These are phyloP conservation scores for Bathynomus jamesi DNA, from an alignment of 1,140 invertebrate genomes.

Conservation along the genomic window DNA sequence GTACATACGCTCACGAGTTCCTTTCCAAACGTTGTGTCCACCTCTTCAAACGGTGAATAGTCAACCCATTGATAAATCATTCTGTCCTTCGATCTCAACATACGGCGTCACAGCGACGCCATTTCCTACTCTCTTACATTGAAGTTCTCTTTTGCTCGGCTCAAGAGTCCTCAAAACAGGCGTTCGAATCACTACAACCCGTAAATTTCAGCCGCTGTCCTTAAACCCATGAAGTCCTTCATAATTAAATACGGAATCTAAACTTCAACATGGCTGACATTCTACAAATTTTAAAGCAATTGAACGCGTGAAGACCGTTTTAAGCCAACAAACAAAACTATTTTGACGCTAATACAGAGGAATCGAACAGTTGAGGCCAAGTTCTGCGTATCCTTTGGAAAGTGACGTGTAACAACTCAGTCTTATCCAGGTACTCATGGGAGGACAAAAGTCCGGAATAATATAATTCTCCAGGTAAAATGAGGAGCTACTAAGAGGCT, in stretches of 20 bases:
- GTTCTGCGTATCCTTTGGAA: not conserved
- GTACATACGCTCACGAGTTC: not conserved
- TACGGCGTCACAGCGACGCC: not conserved
- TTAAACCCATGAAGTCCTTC: not conserved
- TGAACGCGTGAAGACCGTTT: too few relatives aligned
- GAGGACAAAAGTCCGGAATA: not conserved
- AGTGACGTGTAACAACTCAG: not conserved
- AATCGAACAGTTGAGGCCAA: too few relatives aligned
- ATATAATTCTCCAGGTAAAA: not conserved
- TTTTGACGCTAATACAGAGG: too few relatives aligned
- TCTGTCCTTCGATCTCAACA: not conserved
- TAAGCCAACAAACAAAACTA: too few relatives aligned
- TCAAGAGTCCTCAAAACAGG: not conserved
- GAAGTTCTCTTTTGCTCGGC: not conserved
- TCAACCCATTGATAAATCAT: slow-evolving; percentile 1
- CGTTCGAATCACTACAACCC: not conserved
- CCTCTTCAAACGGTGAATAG: not conserved
- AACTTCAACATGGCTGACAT: not conserved
- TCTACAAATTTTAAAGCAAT: not conserved
- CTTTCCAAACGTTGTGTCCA: not conserved
- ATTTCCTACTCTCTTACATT: not conserved
- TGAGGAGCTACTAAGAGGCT: not conserved
- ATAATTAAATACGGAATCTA: not conserved
- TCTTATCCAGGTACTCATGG: not conserved
- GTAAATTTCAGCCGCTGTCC: not conserved